These are phyloP conservation scores for Uropsilus gracilis DNA, from an alignment of 2,113 vertebrate species.

Conservation along the genomic window DNA sequence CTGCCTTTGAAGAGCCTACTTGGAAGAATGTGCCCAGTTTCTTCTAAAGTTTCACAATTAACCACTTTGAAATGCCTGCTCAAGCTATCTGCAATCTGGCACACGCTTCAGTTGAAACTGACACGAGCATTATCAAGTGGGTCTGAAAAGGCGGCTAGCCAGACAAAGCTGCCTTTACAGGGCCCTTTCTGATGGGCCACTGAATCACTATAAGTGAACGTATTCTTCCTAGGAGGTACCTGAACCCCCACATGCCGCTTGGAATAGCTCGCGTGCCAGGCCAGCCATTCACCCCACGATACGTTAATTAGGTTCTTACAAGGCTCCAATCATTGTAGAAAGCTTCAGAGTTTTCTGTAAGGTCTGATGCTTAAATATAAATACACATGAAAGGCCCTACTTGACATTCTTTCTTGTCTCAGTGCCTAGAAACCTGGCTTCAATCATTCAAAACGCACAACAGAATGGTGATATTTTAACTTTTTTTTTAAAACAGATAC, in stretches of 20 bases:
- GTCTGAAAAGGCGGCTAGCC: constrained; percentile 77
- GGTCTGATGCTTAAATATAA: constrained; percentile 70
- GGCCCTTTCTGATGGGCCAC: constrained; percentile 61
- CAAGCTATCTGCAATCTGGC: constrained; percentile 82
- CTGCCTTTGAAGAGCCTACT: constrained; percentile 71
- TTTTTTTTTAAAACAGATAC: neutral
- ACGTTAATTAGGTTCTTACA: neutral
- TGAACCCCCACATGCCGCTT: neutral
- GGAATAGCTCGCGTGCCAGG: neutral
- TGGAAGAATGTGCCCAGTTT: constrained; percentile 82
- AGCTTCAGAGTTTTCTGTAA: constrained; percentile 56
- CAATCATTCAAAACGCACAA: constrained; percentile 21
- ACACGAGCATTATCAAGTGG: constrained; percentile 77
- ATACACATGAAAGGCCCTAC: constrained; percentile 30
- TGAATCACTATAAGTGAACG: constrained; percentile 66
- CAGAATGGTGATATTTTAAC: neutral
- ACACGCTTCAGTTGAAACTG: constrained; percentile 78
- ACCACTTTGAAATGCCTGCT: constrained; percentile 75
- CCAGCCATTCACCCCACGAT: neutral
- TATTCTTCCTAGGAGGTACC: constrained; percentile 16
- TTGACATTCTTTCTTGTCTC: constrained; percentile 67
- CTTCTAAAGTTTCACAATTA: constrained; percentile 86
- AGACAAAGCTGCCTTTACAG: constrained; percentile 66
- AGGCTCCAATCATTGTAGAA: neutral
- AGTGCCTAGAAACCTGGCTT: constrained; percentile 13